Evolutionary conservation across 2,113 vertebrate species (phyloP).

Genomic region (Malurus melanocephalus): DNA sequence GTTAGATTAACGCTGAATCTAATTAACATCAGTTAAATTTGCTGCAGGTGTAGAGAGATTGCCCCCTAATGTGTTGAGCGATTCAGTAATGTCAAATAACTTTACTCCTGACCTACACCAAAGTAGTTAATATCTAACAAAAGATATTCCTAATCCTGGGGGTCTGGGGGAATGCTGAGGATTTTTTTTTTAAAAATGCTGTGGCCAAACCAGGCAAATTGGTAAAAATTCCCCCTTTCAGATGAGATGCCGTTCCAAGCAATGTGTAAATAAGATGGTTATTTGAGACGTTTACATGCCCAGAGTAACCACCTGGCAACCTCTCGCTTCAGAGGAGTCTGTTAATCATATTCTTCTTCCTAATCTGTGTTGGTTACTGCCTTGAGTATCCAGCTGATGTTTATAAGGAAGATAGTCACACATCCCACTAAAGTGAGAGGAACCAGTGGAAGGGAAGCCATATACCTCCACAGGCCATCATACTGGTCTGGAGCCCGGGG

Average conservation of each 20-base stretch:
- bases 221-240: background rate
- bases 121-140: background rate
- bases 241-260: background rate
- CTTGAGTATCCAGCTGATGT: background rate
- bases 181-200: background rate
- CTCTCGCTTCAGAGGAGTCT: background rate
- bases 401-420: background rate
- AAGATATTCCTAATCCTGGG: background rate
- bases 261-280: background rate
- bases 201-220: background rate
- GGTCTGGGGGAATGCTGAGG: fast-evolving
- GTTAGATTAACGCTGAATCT: background rate
- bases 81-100: background rate
- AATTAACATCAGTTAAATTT: background rate
- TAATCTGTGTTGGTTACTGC: background rate
- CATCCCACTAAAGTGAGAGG: background rate
- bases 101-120: background rate
- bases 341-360: background rate
- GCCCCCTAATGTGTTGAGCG: background rate
- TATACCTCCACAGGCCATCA: background rate
- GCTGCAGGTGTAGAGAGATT: background rate
- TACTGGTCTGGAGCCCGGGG: background rate
- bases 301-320: background rate
- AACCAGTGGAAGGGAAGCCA: background rate
- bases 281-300: background rate